Evolutionary conservation across 2,888 invertebrate species (phyloP).

Genomic region (Scaptomyza tumidula): DNA sequence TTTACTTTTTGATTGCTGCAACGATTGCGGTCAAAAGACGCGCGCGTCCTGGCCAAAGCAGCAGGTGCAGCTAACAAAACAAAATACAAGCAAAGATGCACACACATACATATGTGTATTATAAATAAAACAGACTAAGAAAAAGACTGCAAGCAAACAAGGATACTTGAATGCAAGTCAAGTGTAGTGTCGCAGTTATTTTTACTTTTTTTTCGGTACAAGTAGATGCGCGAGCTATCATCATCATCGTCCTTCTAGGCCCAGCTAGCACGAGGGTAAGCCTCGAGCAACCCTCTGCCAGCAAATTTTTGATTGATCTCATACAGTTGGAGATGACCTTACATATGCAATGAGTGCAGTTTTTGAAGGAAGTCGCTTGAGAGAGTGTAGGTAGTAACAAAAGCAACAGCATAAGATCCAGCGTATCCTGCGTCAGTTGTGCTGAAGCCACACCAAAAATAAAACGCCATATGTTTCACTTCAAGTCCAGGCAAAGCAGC

Average conservation of each 20-base stretch:
- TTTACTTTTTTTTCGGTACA: background rate
- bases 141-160: conserved; percentile 4
- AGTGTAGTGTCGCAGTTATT: conserved; percentile 17
- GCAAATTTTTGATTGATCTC: conserved; percentile 63
- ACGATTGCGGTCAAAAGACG: conserved; percentile 78
- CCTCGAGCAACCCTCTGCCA: conserved; percentile 32
- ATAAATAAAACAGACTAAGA: conserved; percentile 1
- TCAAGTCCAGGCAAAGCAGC: conserved; percentile 42
- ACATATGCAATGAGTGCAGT: conserved; percentile 35
- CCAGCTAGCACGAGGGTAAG: conserved; percentile 28
- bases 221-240: conserved; percentile 41
- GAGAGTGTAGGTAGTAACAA: conserved; percentile 48
- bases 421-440: conserved; percentile 79
- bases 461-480: conserved; percentile 68
- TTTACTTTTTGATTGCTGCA: conserved; percentile 30
- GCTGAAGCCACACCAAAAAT: conserved; percentile 65
- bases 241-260: conserved; percentile 23
- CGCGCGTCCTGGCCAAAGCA: conserved; percentile 67
- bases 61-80: conserved; percentile 58
- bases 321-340: conserved; percentile 47
- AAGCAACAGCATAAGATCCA: conserved; percentile 57
- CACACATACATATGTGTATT: conserved; percentile 14
- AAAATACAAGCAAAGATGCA: conserved; percentile 15
- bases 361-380: conserved; percentile 47
- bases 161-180: conserved; percentile 37